Evolutionary conservation across 1,140 invertebrate species (phyloP).

Genomic region (Contarinia nasturtii): DNA sequence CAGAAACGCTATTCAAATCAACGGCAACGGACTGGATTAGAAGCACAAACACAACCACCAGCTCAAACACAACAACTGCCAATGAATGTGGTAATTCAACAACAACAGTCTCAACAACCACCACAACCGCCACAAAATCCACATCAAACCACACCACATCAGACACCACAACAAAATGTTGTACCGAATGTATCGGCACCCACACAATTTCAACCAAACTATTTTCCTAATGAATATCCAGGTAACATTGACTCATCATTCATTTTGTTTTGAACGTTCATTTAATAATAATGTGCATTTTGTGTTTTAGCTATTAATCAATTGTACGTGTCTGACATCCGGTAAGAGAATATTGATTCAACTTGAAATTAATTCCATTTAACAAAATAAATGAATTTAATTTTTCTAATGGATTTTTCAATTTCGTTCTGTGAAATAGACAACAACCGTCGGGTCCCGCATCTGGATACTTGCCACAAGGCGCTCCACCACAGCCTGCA

Average conservation of each 20-base stretch:
- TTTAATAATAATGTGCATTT: no score
- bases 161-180: constrained; percentile 20
- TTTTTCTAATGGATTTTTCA: no score
- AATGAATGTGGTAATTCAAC: constrained; percentile 6
- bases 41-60: constrained; percentile 22
- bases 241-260: constrained; percentile 3
- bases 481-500: background rate
- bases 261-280: no score
- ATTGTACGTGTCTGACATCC: background rate
- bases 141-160: constrained; percentile 12
- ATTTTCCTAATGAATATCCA: background rate
- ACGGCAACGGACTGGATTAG: constrained; percentile 37
- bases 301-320: background rate
- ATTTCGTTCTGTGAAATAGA: no score
- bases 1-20: constrained; percentile 61
- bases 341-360: constrained; percentile 1
- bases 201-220: background rate
- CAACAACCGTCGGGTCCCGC: background rate
- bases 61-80: constrained; percentile 8
- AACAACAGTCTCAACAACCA: constrained; percentile 8
- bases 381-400: no score
- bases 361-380: no score
- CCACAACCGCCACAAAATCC: background rate
- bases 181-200: constrained; percentile 6
- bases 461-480: background rate